A percentile compares a stretch with the other conserved stretches of the same genome.
Conservation (phyloP, 2,797 vertebrate species). For the Epinephelus coioides region DNA sequence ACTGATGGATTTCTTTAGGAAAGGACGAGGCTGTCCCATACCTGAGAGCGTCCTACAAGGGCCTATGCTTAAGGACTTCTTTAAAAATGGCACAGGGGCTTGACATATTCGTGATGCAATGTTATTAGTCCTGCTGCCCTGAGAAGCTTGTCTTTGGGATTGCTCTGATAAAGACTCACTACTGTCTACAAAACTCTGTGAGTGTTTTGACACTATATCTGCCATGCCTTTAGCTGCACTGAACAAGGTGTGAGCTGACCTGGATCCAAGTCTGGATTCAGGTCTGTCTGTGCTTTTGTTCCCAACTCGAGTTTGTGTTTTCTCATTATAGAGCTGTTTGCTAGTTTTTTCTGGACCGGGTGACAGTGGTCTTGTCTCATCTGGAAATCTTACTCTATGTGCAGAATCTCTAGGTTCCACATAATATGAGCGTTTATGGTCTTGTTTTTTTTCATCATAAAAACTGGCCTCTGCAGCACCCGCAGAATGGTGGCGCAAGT, state of each 20-base stretch:
- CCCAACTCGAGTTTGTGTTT: conserved; percentile 66
- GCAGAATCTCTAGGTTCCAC: conserved; percentile 58
- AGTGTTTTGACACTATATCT: conserved; percentile 76
- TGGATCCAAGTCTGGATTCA: conserved; percentile 67
- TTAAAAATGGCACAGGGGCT: conserved; percentile 85
- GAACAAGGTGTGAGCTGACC: conserved; percentile 75
- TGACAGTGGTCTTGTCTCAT: conserved; percentile 56
- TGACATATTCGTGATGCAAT: conserved; percentile 83
- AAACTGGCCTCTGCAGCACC: conserved; percentile 33
- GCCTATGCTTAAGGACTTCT: conserved; percentile 85
- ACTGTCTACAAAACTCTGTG: conserved; percentile 62
- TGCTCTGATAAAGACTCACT: conserved; percentile 71
- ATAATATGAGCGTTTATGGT: conserved; percentile 38
- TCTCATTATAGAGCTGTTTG: conserved; percentile 77
- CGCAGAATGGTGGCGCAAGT: conserved; percentile 11
- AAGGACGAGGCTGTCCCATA: conserved; percentile 76
- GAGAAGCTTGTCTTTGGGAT: conserved; percentile 78
- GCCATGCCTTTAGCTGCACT: conserved; percentile 79
- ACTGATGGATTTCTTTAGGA: conserved; percentile 87
- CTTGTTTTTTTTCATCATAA: conserved; percentile 47
- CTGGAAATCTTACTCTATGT: conserved; percentile 70
- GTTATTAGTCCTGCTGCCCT: conserved; percentile 80
- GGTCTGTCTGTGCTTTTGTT: conserved; percentile 61
- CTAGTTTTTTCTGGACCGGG: conserved; percentile 68
- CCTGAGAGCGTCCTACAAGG: conserved; percentile 82